Evolutionary conservation across 2,113 vertebrate species (phyloP), one percentile per base, ranked within the genome.

Genomic region (Loxodonta africana): DNA sequence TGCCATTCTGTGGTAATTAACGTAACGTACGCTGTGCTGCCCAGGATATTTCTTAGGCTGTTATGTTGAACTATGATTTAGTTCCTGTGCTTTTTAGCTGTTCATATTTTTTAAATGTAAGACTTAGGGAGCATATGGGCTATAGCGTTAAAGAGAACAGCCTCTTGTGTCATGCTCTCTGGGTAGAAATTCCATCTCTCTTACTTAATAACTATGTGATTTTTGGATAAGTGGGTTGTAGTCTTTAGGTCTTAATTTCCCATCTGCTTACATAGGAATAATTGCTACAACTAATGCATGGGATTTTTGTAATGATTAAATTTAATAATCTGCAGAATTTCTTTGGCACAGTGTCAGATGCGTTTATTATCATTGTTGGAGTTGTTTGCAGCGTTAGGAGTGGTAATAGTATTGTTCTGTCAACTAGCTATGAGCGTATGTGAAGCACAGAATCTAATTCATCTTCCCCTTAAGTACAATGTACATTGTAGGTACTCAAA

Each of bases 341-440:
- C 25, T 3, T 94, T 87, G 23, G 4, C 28, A 73, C 33, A 41
- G 37, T 71, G 4, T 73, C 73, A 46, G 20, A 80, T 2, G n/a
- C 21, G 82, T 82, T 48, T 33, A 83, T 25, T 30, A 67, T 30
- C 57, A 7, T 46, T 83, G 10, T 20, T 57, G 1, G 37, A 37
- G 37, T 26, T 63, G 23, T 12, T n/a, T 48, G 95, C 60, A 96
- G 84, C 88, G 91, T 67, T 83, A 51, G 28, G 9, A 94, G 28
- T 10, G 44, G 10, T 89, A 65, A 53, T 65, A 51, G 51, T 71
- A 73, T 25, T 87, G 9, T n/a, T n/a, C 51, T 93, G 44, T 82
- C 6, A 46, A 33, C 23, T 82, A 82, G 3, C 28, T 82, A 6
- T 62, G 86, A 91, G 25, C 11, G 37, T 76, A 63, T 41, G 46